Base-by-base conservation (phyloP, 2,888 invertebrate species). In the Papilio elwesi region DNA sequence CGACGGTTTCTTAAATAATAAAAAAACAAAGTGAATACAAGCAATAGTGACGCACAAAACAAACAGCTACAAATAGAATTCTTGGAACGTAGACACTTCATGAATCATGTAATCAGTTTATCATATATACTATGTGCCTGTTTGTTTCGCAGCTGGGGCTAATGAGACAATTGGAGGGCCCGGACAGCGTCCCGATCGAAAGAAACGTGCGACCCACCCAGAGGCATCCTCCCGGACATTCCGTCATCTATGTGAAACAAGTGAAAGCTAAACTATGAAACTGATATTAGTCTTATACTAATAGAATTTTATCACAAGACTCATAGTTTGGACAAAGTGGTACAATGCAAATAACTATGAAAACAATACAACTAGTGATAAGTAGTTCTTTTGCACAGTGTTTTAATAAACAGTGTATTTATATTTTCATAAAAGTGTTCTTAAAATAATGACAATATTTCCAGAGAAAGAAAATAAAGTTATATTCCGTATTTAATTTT, bases 181-280 rank as follows among this genome's bases (percentile, higher is more conserved):
- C 85, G 0, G 88, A 92, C 80, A 85, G 87, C 65, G 82, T 84
- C 55, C 92, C 89, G 0, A 93, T 93, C 16, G 93, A 93, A 75
- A 85, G 93, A n/a, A 93, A 93, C 79, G 92, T 92, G 68, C 81
- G 93, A 51, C 93, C 93, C 0, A 93, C 93, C 0, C 93, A 93
- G 75, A 82, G 92, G 10, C 92, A 93, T 78, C 93, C 93, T 0
- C 93, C 93, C 0, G 93, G 93, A 0, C 93, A 93, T 77, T 92
- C 93, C 1, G 93, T 93, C 49, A 93, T 93, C 71, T 91, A 92
- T 73, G 93, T 93, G 9, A 87, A 91, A 76, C 93, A 92, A 87
- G 83, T 90, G 72, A 90, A 90, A 75, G 81, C 93, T 0, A 93
- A 92, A 74, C 86, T 93, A 76, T 92, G 83, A 87, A 77, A 36